Evolutionary conservation across 2,888 invertebrate genomes (phyloP).

Genomic region (Mayetiola destructor): DNA sequence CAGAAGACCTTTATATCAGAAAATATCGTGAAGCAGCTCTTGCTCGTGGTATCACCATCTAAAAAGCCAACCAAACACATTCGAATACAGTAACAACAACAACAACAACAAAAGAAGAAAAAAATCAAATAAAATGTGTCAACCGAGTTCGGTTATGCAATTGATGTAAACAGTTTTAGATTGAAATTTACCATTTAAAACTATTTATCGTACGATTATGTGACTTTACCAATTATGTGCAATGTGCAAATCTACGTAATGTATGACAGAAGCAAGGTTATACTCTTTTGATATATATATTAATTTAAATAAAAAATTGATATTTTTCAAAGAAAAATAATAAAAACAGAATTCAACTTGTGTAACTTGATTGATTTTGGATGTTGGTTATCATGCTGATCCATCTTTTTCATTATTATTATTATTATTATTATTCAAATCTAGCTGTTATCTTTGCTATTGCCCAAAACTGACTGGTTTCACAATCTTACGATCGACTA

Average conservation of each 20-base stretch:
- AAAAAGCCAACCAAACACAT: not conserved
- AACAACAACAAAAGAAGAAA: not conserved
- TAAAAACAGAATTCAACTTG: not conserved
- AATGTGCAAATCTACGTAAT: no score
- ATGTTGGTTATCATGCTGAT: no score
- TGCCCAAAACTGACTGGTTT: no score
- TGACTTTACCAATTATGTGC: no score
- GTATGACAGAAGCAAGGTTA: slow-evolving; percentile 10
- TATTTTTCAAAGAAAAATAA: not conserved
- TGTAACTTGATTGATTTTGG: no score
- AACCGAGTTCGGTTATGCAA: not conserved
- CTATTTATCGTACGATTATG: not conserved
- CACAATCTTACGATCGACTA: no score
- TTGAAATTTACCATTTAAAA: not conserved
- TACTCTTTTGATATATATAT: not conserved
- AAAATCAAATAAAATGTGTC: not conserved
- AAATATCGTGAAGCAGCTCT: slow-evolving; percentile 47
- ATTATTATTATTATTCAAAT: no score
- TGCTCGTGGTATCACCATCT: slow-evolving; percentile 35
- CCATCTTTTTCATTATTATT: no score
- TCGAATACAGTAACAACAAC: not conserved
- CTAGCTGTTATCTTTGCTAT: no score
- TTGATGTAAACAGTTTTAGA: not conserved
- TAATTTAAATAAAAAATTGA: slow-evolving; percentile 4
- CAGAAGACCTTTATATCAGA: slow-evolving; percentile 46